Conservation (phyloP, 2,797 vertebrate genomes). For the Poecilia velifera region DNA sequence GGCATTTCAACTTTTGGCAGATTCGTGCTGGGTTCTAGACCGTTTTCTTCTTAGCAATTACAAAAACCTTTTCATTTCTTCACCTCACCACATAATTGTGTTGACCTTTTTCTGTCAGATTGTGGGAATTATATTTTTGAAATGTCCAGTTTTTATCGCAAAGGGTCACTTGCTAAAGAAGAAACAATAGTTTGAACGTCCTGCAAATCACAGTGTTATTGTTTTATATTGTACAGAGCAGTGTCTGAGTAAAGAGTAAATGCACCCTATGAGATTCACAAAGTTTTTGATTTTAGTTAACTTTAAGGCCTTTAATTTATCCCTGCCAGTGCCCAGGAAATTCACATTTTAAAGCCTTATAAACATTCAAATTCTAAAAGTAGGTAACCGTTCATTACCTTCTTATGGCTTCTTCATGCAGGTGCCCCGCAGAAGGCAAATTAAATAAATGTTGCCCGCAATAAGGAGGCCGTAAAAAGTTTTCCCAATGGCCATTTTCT, state of each 20-base stretch:
- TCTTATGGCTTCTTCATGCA: background rate
- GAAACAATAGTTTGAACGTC: background rate
- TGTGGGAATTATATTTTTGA: slow-evolving; percentile 16
- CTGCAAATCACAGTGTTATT: background rate
- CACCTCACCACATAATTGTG: background rate
- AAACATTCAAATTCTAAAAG: too few relatives aligned
- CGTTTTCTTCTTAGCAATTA: slow-evolving; percentile 19
- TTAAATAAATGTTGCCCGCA: too few relatives aligned
- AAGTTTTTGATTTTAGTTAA: background rate
- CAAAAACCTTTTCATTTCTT: slow-evolving; percentile 5
- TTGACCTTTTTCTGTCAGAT: background rate
- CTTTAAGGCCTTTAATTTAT: background rate
- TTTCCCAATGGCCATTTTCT: too few relatives aligned
- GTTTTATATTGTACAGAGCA: background rate
- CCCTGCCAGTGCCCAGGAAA: background rate
- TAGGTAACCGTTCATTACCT: too few relatives aligned
- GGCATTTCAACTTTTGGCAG: slow-evolving; percentile 14
- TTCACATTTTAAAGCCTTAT: background rate
- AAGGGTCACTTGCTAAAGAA: background rate
- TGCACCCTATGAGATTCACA: background rate
- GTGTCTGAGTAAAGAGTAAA: background rate
- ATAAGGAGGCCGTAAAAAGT: too few relatives aligned
- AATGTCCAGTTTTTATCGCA: background rate
- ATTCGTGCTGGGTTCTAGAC: too few relatives aligned
- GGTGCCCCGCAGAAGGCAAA: background rate